Percentiles rank a stretch among this genome's conserved stretches.
These are phyloP conservation scores for Cirrhinus mrigala DNA, from an alignment of 2,797 vertebrate species.

Conservation along the genomic window DNA sequence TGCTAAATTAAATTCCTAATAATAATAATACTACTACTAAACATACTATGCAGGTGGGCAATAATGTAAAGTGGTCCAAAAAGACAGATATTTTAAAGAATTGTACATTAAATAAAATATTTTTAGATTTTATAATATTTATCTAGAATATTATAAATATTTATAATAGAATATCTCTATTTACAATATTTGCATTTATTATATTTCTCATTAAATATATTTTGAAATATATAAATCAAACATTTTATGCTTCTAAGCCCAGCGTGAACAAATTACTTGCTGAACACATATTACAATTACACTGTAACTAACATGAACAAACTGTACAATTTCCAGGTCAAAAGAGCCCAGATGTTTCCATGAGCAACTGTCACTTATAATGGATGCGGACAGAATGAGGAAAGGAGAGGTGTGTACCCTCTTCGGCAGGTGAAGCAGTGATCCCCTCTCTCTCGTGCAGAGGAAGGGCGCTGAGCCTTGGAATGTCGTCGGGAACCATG, in stretches of 20 bases:
- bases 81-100: background rate
- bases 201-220: conserved; percentile 3
- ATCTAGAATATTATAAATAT: background rate
- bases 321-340: conserved; percentile 10
- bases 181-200: conserved; percentile 9
- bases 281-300: background rate
- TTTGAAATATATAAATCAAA: background rate
- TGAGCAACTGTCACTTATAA: conserved; percentile 30
- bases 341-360: conserved; percentile 6
- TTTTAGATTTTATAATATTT: background rate
- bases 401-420: conserved; percentile 76
- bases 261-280: background rate
- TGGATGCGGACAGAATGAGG: conserved; percentile 20
- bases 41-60: background rate
- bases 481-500: conserved; percentile 92
- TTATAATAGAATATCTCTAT: conserved; percentile 5
- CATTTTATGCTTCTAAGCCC: conserved; percentile 14
- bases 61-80: background rate
- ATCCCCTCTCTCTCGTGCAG: conserved; percentile 88
- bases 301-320: conserved; percentile 24
- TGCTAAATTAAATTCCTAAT: background rate
- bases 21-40: background rate
- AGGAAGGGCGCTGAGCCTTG: conserved; percentile 90
- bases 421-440: conserved; percentile 75
- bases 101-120: background rate